Evolutionary conservation across 1,140 invertebrate genomes (phyloP), one percentile per base, ranked within the genome.

Genomic region (Drosophila simulans): DNA sequence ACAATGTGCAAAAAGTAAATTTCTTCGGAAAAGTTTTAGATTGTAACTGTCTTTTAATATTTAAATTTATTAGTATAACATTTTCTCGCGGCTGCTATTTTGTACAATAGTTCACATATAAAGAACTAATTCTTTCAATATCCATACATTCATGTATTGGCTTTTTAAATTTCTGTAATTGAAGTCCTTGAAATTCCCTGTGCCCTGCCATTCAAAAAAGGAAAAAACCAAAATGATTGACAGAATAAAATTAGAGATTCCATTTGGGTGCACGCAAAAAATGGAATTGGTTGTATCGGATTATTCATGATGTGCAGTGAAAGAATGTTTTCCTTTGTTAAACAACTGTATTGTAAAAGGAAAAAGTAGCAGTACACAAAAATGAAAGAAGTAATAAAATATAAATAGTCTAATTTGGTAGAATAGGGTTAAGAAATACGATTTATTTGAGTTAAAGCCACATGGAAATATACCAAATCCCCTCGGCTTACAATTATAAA

Each of bases 401-500:
- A 10, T 8, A 31, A 12, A 35, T 22, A 27, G 10, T 0, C 3
- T 1, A n/a, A 42, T 40, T 13, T 15, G 35, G 4, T 15, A 11
- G 37, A 5, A 8, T 5, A 31, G 20, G 12, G 37, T 34, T 58
- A 42, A 40, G 17, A 22, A 40, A 31, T 8, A 22, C 27, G 39
- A 15, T 52, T 37, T 37, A 4, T 53, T 53, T 53, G 34, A 5
- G 8, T 34, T 37, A 17, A 43, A 42, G 25, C 1, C 35, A 2
- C 25, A 39, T 4, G 12, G 31, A 62, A 54, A 7, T 7, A 11
- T 25, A 31, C 7, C 10, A 43, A 51, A 43, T 42, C 11, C 58
- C n/a, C 37, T 27, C 10, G 7, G 35, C 17, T 42, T 39, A 51
- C 51, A 43, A 22, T 51, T 64, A 56, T 55, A 64, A 64, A 74